Evolutionary conservation across 2,888 invertebrate genomes (phyloP), one percentile per base, ranked within the genome.

Genomic region (Aporophyla nigra): DNA sequence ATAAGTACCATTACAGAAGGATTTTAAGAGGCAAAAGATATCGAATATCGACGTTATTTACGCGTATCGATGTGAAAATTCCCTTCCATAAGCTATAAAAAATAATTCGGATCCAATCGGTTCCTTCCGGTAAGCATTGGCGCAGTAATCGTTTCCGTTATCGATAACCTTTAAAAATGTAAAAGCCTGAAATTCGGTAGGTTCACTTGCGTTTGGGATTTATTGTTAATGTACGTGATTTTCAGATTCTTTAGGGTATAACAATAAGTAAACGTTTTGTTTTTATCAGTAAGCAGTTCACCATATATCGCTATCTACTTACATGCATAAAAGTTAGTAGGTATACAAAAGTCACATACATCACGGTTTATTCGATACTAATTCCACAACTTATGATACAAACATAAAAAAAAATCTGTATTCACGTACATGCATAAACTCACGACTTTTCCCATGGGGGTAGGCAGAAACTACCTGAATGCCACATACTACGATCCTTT

Each of bases 111-210:
- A 69, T 43, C 43, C 78, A 84, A 81, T 84, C 70, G 69, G 27
- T 84, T 84, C 78, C 82, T 75, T 81, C 84, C 72, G 74, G 72
- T 74, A 68, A 76, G 74, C 76, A 80, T 76, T 76, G 67, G 70
- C 74, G 53, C 77, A 74, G 74, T 87, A 76, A 86, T 86, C 80
- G 77, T 83, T 87, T 87, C 87, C 86, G 76, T 72, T 80, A 86
- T 80, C 87, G 87, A 87, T 82, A 83, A 75, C 71, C 86, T 75
- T 74, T 78, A 78, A 85, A 85, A 80, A 61, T 68, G 66, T 72
- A 54, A 74, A 69, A 24, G 53, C 58, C 76, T 74, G 72, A 80
- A 68, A 76, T 78, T 76, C 61, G 46, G 53, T 72, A 54, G 40
- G 49, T 61, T 61, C 51, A 58, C 46, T 77, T 68, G 65, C 67